A percentile compares a stretch with the other conserved stretches of the same genome.
Conservation (phyloP, 2,888 invertebrate genomes). For the Orthonychiurus folsomi region DNA sequence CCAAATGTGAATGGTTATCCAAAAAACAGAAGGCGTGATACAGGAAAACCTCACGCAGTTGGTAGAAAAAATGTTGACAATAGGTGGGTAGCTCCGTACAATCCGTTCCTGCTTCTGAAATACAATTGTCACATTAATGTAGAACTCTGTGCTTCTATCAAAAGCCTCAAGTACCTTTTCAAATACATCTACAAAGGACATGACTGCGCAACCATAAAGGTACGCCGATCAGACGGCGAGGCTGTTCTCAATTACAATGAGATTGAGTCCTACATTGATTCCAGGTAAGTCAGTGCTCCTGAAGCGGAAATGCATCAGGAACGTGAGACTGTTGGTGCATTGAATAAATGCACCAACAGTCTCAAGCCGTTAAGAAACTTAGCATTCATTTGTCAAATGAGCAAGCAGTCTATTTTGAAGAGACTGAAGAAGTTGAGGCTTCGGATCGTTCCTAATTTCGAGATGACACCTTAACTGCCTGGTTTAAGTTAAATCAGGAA, state of each 20-base stretch:
- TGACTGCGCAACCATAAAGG: slow-evolving; percentile 26
- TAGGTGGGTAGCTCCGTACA: slow-evolving; percentile 43
- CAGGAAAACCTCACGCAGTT: neutral
- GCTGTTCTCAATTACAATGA: neutral
- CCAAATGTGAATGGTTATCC: slow-evolving; percentile 42
- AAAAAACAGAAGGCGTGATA: slow-evolving; percentile 30
- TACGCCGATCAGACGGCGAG: neutral
- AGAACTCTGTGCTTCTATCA: slow-evolving; percentile 38
- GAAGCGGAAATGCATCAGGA: too few relatives aligned
- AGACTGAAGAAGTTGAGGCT: slow-evolving; percentile 10
- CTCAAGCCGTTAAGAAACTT: slow-evolving; percentile 40
- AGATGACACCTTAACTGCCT: slow-evolving; percentile 36
- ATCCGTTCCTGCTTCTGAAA: slow-evolving; percentile 41
- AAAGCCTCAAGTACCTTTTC: slow-evolving; percentile 37
- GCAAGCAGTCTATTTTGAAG: slow-evolving; percentile 21
- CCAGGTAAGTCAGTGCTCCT: slow-evolving; percentile 12
- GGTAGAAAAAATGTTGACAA: slow-evolving; percentile 9
- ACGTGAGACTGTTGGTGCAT: slow-evolving; percentile 44
- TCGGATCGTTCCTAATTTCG: slow-evolving; percentile 10
- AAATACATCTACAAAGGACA: slow-evolving; percentile 39
- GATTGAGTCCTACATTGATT: neutral
- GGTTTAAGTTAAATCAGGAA: slow-evolving; percentile 36
- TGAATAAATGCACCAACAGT: slow-evolving; percentile 37
- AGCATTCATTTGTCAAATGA: slow-evolving; percentile 30
- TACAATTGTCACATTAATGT: slow-evolving; percentile 45